Percentiles rank a stretch among this genome's conserved stretches.
Conservation (phyloP, 2,113 vertebrate genomes). For the Petromus typicus region DNA sequence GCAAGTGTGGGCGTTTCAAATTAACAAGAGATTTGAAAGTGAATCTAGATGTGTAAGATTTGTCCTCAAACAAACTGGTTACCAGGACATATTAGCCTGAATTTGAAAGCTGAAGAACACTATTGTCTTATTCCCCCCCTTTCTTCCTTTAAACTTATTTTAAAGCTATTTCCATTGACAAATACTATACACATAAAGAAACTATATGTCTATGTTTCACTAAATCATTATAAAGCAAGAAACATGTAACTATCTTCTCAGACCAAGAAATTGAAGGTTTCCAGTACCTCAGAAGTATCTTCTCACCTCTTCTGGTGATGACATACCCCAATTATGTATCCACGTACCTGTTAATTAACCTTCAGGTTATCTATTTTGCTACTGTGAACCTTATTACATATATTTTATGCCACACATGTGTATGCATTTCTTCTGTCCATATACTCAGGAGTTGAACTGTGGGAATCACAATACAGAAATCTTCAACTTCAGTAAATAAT, state of each 20-base stretch:
- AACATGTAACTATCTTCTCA: not conserved
- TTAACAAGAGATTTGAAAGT: not conserved
- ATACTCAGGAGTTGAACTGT: not conserved
- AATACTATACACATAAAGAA: not conserved
- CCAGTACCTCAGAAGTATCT: not conserved
- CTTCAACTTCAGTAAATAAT: not conserved
- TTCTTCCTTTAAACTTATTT: not conserved
- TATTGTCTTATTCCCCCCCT: not conserved
- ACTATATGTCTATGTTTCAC: not conserved
- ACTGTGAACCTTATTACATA: not conserved
- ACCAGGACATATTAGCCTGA: not conserved
- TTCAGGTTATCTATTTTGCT: not conserved
- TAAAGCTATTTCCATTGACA: not conserved
- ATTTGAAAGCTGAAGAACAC: not conserved
- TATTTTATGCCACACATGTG: not conserved
- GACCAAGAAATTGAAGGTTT: not conserved
- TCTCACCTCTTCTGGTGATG: not conserved
- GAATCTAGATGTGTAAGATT: not conserved
- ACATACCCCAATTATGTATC: not conserved
- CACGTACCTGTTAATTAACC: not conserved
- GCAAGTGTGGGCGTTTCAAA: not conserved
- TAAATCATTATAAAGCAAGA: slow-evolving; percentile 24
- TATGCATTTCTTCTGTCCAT: not conserved
- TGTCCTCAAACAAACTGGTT: not conserved
- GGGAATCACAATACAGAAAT: not conserved